Evolutionary conservation across 2,888 invertebrate species (phyloP).

Genomic region (Acronicta leporina): DNA sequence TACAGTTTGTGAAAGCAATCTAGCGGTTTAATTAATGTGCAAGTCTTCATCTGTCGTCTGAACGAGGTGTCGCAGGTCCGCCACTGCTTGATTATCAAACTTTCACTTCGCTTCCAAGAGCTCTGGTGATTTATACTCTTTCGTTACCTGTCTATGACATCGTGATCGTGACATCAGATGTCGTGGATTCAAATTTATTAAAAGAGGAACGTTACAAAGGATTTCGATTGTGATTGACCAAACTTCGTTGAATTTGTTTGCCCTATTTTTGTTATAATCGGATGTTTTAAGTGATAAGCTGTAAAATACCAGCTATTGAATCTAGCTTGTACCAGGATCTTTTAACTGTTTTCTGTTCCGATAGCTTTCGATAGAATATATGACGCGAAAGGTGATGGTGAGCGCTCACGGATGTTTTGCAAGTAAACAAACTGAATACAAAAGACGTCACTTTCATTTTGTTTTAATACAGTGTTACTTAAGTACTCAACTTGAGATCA

Average conservation of each 20-base stretch:
- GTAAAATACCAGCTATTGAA: slow-evolving; percentile 14
- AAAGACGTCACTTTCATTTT: slow-evolving; percentile 67
- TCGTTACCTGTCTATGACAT: slow-evolving; percentile 76
- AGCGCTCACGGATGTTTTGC: slow-evolving; percentile 66
- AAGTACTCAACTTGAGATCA: slow-evolving; percentile 17
- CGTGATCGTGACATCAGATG: no score
- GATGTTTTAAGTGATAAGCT: slow-evolving; percentile 28
- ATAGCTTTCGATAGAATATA: slow-evolving; percentile 39
- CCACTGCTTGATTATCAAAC: slow-evolving; percentile 70
- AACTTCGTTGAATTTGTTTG: slow-evolving; percentile 27
- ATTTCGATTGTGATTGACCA: slow-evolving; percentile 40
- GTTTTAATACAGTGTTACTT: slow-evolving; percentile 43
- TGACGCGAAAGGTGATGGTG: slow-evolving; percentile 54
- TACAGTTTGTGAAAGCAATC: slow-evolving; percentile 72
- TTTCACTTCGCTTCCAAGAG: slow-evolving; percentile 78
- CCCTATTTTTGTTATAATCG: slow-evolving; percentile 32
- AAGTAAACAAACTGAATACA: slow-evolving; percentile 66
- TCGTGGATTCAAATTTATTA: slow-evolving; percentile 74
- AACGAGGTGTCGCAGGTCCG: slow-evolving; percentile 73
- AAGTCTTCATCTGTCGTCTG: slow-evolving; percentile 69
- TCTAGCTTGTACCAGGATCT: slow-evolving; percentile 26
- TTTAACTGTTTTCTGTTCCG: slow-evolving; percentile 34
- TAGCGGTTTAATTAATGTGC: slow-evolving; percentile 70
- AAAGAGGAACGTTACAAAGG: slow-evolving; percentile 50
- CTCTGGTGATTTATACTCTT: slow-evolving; percentile 76